A percentile compares a stretch with the other conserved stretches of the same genome.
phyloP scores from a whole-genome alignment of 2,888 invertebrate species.

The Tortrix viridana region DNA sequence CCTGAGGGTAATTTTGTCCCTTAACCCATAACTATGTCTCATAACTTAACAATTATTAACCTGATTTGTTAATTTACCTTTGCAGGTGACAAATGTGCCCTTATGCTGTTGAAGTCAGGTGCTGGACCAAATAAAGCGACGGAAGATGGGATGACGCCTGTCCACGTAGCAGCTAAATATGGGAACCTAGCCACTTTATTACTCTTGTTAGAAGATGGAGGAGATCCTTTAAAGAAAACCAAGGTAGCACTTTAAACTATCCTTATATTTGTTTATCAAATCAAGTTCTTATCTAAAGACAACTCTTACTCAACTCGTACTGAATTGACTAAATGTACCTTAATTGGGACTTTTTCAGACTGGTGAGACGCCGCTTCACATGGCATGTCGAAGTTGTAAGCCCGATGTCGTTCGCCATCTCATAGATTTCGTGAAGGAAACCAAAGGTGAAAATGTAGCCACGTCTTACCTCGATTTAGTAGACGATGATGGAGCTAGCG shows the following conservation, averaged over 20 bases:
- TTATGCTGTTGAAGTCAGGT: conserved; percentile 98
- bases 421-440: conserved; percentile 91
- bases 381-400: conserved; percentile 94
- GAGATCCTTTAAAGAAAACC: conserved; percentile 95
- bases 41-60: no score
- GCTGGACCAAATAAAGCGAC: conserved; percentile 98
- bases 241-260: conserved; percentile 85
- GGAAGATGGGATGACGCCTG: conserved; percentile 98
- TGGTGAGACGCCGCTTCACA: conserved; percentile 97
- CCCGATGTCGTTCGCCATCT: conserved; percentile 94
- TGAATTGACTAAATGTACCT: no score
- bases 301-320: no score
- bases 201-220: conserved; percentile 95
- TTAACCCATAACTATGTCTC: neutral
- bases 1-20: conserved; percentile 81
- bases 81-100: conserved; percentile 88
- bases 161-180: conserved; percentile 97
- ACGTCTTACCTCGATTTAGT: conserved; percentile 94
- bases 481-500: conserved; percentile 96
- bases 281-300: no score
- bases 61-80: neutral
- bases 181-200: conserved; percentile 95
- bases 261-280: no score
- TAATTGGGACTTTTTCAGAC: conserved; percentile 78
- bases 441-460: conserved; percentile 90